A percentile compares a stretch with the other conserved stretches of the same genome.
These are phyloP conservation scores for Pipistrellus kuhlii DNA, from an alignment of 2,797 vertebrate genomes.

Conservation along the genomic window DNA sequence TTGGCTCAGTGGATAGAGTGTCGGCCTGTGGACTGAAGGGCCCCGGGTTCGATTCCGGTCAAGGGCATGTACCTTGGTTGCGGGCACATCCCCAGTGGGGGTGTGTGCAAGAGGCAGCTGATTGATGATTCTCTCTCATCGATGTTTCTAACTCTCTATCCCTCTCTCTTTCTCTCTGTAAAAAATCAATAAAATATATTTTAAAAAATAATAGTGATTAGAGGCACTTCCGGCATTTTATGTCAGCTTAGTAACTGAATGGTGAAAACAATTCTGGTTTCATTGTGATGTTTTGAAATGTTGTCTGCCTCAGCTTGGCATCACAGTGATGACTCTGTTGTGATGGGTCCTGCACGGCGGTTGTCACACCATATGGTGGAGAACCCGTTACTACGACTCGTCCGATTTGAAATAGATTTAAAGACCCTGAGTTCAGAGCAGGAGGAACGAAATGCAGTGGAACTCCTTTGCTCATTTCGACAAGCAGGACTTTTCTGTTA, in stretches of 20 bases:
- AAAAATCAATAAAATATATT: too few relatives aligned
- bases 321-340: constrained; percentile 19
- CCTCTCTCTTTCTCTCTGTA: too few relatives aligned
- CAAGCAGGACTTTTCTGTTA: background rate
- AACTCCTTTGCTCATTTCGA: background rate
- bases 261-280: constrained; percentile 48
- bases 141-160: too few relatives aligned
- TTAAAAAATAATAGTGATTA: background rate
- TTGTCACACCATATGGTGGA: background rate
- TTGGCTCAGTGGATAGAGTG: too few relatives aligned
- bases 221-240: background rate
- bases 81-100: too few relatives aligned
- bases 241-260: constrained; percentile 23
- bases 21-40: too few relatives aligned
- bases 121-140: too few relatives aligned
- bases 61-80: too few relatives aligned
- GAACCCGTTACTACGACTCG: background rate
- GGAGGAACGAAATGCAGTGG: constrained; percentile 3
- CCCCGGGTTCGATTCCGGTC: too few relatives aligned
- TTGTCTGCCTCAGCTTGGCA: constrained; percentile 20
- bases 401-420: constrained; percentile 55
- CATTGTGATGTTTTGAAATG: constrained; percentile 14
- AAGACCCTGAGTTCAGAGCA: constrained; percentile 10
- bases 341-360: background rate
- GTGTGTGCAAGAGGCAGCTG: too few relatives aligned